Evolutionary conservation across 1,140 invertebrate species (phyloP), one percentile per base, ranked within the genome.

Genomic region (Drosophila orena): DNA sequence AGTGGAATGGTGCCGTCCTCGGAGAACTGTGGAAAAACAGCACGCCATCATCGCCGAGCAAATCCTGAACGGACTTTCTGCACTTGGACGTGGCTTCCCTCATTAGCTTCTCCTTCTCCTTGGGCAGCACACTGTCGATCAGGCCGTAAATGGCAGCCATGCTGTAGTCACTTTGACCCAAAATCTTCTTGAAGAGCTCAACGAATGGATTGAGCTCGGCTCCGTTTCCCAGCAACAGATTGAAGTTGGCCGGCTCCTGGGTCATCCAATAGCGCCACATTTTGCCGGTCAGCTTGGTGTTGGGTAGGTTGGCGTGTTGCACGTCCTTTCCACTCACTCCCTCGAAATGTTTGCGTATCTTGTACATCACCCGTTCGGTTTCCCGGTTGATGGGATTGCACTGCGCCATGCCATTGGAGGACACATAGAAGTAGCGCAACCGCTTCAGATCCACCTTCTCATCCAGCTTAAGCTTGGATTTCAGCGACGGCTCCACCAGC

Each of bases 1-100:
- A 96, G 93, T 99, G 98, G 90, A 97, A 97, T 6, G 95, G 96
- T 1, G 98, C 97, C n/a, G 96, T 93, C 17, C 93, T 94, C 1
- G 98, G 97, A 64, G 96, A 95, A 2, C 96, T 95, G 22, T 98
- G 97, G 92, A 96, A 98, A 37, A 99, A 85, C 4, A 99, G 93
- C 8, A 99, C 95, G 0, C 97, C 97, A 93, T 98, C 94, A 3
- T 96, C 93, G 15, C 95, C 95, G 12, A 98, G 93, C 56, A 96
- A 92, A 30, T 95, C 93, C 95, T 96, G 35, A 84, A 97, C 81
- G 61, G 94, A 94, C 11, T 94, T 85, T 49, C 93, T 94, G 64
- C 96, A 93, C 49, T 94, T 93, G 20, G 91, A 91, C 8, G 95
- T 95, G 12, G 94, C 81, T 42, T 93, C 92, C 77, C 94, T 93